Evolutionary conservation across 2,113 vertebrate genomes (phyloP), one percentile per base, ranked within the genome.

Genomic region (Myrmophylax atrothorax): DNA sequence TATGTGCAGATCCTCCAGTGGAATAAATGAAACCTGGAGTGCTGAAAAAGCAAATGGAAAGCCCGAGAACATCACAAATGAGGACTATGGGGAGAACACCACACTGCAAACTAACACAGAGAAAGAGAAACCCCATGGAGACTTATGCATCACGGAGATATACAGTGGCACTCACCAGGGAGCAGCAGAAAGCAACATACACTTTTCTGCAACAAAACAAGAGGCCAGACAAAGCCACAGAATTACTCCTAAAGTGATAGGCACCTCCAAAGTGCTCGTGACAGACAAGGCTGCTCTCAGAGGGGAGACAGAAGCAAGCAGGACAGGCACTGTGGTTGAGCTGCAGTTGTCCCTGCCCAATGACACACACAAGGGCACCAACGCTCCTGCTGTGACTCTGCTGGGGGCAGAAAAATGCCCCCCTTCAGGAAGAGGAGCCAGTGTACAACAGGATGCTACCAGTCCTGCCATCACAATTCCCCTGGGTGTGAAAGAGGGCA

Each of bases 271-370:
- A 83, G 94, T 79, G 94, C 47, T 76, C 2, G 16, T 86, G 62
- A 84, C 93, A 84, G 96, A 96, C 14, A 90, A 95, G 35, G 40
- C 91, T 76, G 72, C 92, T 91, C 15, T 95, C 60, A 89, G 76
- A 74, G 93, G 83, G 55, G 91, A 59, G 73, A 52, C n/a, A 94
- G 94, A 95, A 91, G 80, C 70, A 47, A 88, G 87, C 90, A 96
- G 92, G 68, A 96, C 97, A 14, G 98, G 98, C 60, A 63, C 98
- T 47, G 66, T 98, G 95, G 98, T 99, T 12, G 98, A 99, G 97
- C 95, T 99, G 68, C 99, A 99, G 94, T 93, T 99, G 82, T 98
- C 98, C 56, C 97, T 99, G 44, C 91, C 98, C 8, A 96, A 97
- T 82, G 98, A 98, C 10, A 74, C 46, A 2, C 92, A 96, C 68